Base-by-base conservation (phyloP, 2,113 vertebrate genomes). In the Hyla sarda region DNA sequence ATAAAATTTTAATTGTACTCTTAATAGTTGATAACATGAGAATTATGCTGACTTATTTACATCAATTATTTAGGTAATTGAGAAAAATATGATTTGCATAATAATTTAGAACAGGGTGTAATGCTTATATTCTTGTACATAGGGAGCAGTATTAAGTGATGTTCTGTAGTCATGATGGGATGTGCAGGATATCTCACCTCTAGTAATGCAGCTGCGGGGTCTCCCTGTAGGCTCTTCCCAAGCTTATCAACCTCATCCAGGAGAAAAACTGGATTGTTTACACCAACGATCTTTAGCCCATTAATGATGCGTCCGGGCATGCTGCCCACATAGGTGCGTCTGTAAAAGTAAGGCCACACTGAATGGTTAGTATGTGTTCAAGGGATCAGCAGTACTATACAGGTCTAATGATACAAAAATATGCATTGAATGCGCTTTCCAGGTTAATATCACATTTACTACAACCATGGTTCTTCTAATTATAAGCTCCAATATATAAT, bases 221-320 rank as follows among this genome's bases (percentile, higher is more conserved):
- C 98, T 5, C 98, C 98, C 81, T 99, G 98, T 10, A 99, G 93
- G 79, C 98, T 98, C 90, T 97, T 99, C 0, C 97, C 98, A 56
- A 99, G 93, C 88, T 99, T 99, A 91, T 99, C 98, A 58, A 99
- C 97, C 88, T 99, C 97, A 47, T 99, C 98, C 80, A 99, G 88
- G 1, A 99, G 94, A 92, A 99, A 98, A 9, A 99, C 98, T 0
- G 98, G 98, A 87, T 99, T 99, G 92, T 98, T 98, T 13, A 99
- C 97, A 0, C 95, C 96, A 0, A 96, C 97, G 0, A 94, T 97
- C 93, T 98, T 99, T 89, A 99, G 89, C 0, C 98, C 98, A 2
- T 99, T 99, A 91, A 99, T 97, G 85, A 99, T 99, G 45, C 98
- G 95, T 0, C 98, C 98, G 0, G 98, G 98, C 98, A 99, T 99